Conservation (phyloP, 2,888 invertebrate genomes). For the Lobophora halterata region DNA sequence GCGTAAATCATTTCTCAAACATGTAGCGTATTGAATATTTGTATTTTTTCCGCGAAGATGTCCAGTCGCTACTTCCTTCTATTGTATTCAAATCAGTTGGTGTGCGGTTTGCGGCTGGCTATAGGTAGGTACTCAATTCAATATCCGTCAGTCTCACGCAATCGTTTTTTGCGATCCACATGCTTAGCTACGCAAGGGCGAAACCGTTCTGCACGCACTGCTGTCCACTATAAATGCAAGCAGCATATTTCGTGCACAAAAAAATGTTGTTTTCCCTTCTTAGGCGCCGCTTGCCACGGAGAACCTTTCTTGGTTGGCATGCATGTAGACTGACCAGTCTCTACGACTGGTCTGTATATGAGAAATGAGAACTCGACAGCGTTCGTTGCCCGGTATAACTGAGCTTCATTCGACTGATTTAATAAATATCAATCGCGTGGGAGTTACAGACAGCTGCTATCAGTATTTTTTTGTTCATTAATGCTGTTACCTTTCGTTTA, state of each 20-base stretch:
- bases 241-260: slow-evolving; percentile 60
- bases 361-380: slow-evolving; percentile 63
- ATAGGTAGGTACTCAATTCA: slow-evolving; percentile 4
- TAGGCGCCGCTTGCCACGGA: slow-evolving; percentile 62
- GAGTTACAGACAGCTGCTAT: slow-evolving; percentile 31
- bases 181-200: slow-evolving; percentile 29
- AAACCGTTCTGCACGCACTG: slow-evolving; percentile 40
- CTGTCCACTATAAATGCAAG: slow-evolving; percentile 43
- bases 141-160: slow-evolving; percentile 14
- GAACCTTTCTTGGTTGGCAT: slow-evolving; percentile 73
- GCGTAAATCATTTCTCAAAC: slow-evolving; percentile 16
- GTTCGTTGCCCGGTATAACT: slow-evolving; percentile 60
- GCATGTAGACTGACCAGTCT: slow-evolving; percentile 65
- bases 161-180: slow-evolving; percentile 25
- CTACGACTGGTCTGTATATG: slow-evolving; percentile 65
- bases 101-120: slow-evolving; percentile 21
- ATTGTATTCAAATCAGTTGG: slow-evolving; percentile 28
- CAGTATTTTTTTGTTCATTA: slow-evolving; percentile 16
- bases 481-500: slow-evolving; percentile 13
- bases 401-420: slow-evolving; percentile 40
- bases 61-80: slow-evolving; percentile 22
- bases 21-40: slow-evolving; percentile 19
- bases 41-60: slow-evolving; percentile 24
- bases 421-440: slow-evolving; percentile 34
- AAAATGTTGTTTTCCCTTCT: slow-evolving; percentile 64